These are phyloP conservation scores for Ciconia maguari DNA, from an alignment of 2,113 vertebrate genomes.

Conservation along the genomic window DNA sequence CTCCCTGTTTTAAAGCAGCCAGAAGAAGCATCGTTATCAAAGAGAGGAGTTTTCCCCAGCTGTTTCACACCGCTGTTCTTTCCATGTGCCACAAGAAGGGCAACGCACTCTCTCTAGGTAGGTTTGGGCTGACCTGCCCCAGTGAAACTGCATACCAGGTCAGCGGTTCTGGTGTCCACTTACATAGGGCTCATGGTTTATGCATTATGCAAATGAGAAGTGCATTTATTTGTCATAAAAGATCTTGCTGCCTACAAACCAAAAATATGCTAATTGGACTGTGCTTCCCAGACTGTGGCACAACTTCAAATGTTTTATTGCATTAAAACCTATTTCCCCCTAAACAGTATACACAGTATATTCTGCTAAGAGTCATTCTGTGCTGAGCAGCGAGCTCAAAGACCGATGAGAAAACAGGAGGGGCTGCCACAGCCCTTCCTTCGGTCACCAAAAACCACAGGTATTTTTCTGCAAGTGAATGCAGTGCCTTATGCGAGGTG, in stretches of 20 bases:
- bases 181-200: background rate
- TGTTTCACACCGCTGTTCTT: background rate
- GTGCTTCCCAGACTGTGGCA: background rate
- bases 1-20: background rate
- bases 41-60: background rate
- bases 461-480: background rate
- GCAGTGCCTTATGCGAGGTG: background rate
- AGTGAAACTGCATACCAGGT: background rate
- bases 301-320: background rate
- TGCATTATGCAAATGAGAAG: background rate
- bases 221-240: background rate
- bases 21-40: background rate
- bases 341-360: background rate
- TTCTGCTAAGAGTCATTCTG: background rate
- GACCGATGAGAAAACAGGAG: background rate
- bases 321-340: background rate
- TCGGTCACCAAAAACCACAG: background rate
- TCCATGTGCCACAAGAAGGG: background rate
- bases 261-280: background rate
- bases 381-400: background rate
- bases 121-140: background rate
- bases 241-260: background rate
- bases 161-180: background rate
- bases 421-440: background rate
- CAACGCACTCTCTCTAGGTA: background rate